Base-by-base conservation (phyloP, 2,113 vertebrate species). In the Phalacrocorax brasilianus region DNA sequence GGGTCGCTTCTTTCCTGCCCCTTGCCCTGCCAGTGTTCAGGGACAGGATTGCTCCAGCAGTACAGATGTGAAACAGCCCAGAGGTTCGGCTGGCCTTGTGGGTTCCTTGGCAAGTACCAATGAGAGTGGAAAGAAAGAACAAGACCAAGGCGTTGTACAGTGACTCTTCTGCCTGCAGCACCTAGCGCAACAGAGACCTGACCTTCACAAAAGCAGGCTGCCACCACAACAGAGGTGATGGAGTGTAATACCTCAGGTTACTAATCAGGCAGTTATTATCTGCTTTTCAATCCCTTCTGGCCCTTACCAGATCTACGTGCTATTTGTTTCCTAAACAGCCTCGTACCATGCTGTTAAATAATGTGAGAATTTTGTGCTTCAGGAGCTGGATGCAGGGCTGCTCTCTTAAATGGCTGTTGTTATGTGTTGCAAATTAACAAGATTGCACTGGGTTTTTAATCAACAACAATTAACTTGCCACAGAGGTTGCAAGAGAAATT, bases 401-500 rank as follows among this genome's bases (percentile, higher is more conserved):
- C 56, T 93, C 89, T 95, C 90, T 93, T 91, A 85, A 94, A 86
- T 44, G 86, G 58, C 50, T 85, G 30, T 11, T 93, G 83, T 88
- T 95, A 68, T 89, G 55, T 68, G 80, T 38, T 82, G 85, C 47
- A 76, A 87, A 81, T 93, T 94, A 97, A 95, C 81, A 85, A 94
- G 92, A 93, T 91, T 83, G 94, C 87, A 32, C 76, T 80, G 83
- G 32, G 56, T 89, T 96, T 74, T 72, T 96, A 94, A 91, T 97
- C 21, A n/a, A 59, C 85, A 91, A n/a, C 93, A 95, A 97, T 95
- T 93, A 96, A 84, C 71, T 88, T 78, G 74, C 85, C 55, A 55
- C 58, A 94, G 91, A 91, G 75, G 55, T 49, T 75, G 44, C 52
- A 76, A 47, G 49, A 85, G 47, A 83, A 71, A 65, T 38, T 45